These are phyloP conservation scores for Acanthoscelides obtectus DNA, from an alignment of 2,888 invertebrate genomes.

Conservation along the genomic window DNA sequence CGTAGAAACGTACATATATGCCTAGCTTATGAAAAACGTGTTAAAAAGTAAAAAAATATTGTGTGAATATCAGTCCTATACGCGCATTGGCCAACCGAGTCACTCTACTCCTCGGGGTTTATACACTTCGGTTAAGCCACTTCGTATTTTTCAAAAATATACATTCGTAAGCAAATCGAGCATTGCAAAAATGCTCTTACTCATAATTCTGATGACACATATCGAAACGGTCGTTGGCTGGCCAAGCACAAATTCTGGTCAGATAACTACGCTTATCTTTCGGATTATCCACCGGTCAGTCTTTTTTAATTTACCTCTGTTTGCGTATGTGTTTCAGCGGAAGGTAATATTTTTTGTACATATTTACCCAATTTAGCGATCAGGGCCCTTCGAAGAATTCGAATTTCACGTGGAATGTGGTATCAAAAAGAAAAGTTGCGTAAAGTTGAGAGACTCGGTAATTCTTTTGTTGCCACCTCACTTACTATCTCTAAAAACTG, in stretches of 20 bases:
- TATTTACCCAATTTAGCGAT: neutral
- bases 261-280: neutral
- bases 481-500: too few species aligned
- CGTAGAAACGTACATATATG: too few species aligned
- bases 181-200: neutral
- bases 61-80: too few species aligned
- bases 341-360: neutral
- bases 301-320: neutral
- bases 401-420: neutral
- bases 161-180: neutral
- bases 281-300: neutral
- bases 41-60: too few species aligned
- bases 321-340: neutral
- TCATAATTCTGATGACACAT: neutral
- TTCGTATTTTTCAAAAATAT: too few species aligned
- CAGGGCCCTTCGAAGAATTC: neutral
- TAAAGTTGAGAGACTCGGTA: too few species aligned
- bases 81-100: too few species aligned
- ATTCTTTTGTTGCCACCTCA: too few species aligned
- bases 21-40: too few species aligned
- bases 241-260: neutral
- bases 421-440: neutral
- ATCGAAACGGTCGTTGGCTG: neutral
- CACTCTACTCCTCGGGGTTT: too few species aligned
- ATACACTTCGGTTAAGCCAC: too few species aligned